A percentile compares a stretch with the other conserved stretches of the same genome.
Evolutionary conservation across 2,888 invertebrate species (phyloP).

Genomic region (Schizaphis graminum): DNA sequence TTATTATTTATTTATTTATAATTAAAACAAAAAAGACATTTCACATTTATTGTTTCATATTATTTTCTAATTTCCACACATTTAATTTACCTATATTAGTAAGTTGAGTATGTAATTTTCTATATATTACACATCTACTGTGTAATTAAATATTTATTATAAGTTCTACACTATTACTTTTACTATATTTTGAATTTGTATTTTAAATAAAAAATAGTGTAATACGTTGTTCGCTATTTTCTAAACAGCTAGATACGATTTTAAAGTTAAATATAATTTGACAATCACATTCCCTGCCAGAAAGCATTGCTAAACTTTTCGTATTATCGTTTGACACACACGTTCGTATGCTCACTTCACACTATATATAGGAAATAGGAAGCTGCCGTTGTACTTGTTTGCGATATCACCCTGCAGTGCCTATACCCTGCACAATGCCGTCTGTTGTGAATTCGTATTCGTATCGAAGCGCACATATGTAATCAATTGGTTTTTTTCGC

Average conservation of each 20-base stretch:
- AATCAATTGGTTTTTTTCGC: slow-evolving; percentile 43
- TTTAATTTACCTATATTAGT: not conserved
- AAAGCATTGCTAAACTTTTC: slow-evolving; percentile 40
- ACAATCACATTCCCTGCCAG: not conserved
- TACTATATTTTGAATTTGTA: not conserved
- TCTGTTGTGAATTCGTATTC: slow-evolving; percentile 26
- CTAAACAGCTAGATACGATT: not conserved
- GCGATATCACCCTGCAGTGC: slow-evolving; percentile 10
- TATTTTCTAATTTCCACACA: not conserved
- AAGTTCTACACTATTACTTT: not conserved
- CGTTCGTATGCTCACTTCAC: not conserved
- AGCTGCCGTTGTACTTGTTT: not conserved
- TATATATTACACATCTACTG: not conserved
- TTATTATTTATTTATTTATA: not conserved
- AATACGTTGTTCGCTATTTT: not conserved
- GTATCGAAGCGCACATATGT: slow-evolving; percentile 26
- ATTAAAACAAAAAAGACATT: not conserved
- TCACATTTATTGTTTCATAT: not conserved
- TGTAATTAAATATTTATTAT: not conserved
- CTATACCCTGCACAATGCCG: not conserved
- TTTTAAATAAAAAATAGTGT: not conserved
- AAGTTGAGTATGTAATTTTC: not conserved
- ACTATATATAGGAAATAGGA: not conserved
- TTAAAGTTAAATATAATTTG: slow-evolving; percentile 17
- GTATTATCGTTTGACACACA: slow-evolving; percentile 37